Evolutionary conservation across 1,140 invertebrate species (phyloP), one percentile per base, ranked within the genome.

Genomic region (Lepidotrigona ventralis): DNA sequence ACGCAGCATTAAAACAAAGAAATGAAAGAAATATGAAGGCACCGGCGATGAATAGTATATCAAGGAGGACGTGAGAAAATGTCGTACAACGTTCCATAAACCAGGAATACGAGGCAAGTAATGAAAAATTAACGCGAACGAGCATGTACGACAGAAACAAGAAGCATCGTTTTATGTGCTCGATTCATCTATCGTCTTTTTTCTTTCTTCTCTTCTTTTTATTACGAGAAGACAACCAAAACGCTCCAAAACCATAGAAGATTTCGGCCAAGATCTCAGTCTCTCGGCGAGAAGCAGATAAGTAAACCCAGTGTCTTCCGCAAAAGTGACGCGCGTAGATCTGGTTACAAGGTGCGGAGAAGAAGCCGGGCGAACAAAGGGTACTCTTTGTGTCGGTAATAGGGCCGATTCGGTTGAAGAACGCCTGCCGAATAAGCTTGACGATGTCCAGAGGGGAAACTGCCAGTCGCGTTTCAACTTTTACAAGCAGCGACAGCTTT

Each of bases 301-400:
- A 74, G 64, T 64, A 77, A 88, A 64, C 79, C 39, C 71, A 75
- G 60, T 79, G 63, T 77, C 78, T 81, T 85, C 63, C 76, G 71
- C 75, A 80, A 85, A 88, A 88, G 84, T 79, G 58, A 69, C 60
- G 63, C 79, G 19, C 58, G 76, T 83, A 80, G 87, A 71, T 85
- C 80, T 64, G 39, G 73, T 86, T 88, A 81, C 84, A 54, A 79
- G 63, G 58, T 58, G 33, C 66, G 14, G 33, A 64, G 76, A 83
- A 78, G 51, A 63, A 75, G 53, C 51, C 46, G 29, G 58, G 64
- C 64, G 66, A 88, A 89, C 87, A 89, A 89, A 77, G 80, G 58
- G 76, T 56, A 69, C 80, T 79, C 84, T 89, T 88, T 84, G 78
- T 81, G 17, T 29, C 63, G 60, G 14, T 60, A 29, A 33, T 56